These are phyloP conservation scores for Miniopterus natalensis DNA, from an alignment of 2,113 vertebrate species.

Conservation along the genomic window DNA sequence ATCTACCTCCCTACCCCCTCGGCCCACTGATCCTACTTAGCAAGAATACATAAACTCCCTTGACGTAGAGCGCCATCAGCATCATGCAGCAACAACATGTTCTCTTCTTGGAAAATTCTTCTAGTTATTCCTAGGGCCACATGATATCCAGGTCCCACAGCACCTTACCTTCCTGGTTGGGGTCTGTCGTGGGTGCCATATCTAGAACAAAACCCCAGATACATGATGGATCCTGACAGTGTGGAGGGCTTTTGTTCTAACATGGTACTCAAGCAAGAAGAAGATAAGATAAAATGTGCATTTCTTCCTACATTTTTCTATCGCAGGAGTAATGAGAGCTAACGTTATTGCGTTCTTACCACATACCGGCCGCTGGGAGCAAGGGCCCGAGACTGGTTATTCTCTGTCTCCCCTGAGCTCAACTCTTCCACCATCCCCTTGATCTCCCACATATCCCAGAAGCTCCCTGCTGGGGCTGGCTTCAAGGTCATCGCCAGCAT, in stretches of 20 bases:
- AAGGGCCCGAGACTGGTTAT: neutral
- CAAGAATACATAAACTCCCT: neutral
- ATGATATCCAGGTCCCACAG: neutral
- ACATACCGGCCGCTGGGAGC: neutral
- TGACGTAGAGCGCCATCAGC: neutral
- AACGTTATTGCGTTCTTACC: neutral
- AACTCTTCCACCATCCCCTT: neutral
- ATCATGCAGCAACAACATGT: neutral
- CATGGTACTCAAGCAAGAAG: neutral
- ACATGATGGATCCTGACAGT: neutral
- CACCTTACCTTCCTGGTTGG: neutral
- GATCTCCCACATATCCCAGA: neutral
- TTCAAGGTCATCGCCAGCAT: neutral
- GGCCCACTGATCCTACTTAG: neutral
- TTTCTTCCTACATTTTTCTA: neutral
- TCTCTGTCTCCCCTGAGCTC: neutral
- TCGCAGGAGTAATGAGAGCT: neutral
- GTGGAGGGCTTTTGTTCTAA: neutral
- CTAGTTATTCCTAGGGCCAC: neutral
- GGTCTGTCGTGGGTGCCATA: neutral
- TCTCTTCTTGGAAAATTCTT: neutral
- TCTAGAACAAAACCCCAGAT: neutral
- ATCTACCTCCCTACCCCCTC: neutral
- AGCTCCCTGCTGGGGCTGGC: neutral
- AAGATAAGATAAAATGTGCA: neutral